Base-by-base conservation (phyloP, 1,140 invertebrate species). In the Camponotus floridanus region DNA sequence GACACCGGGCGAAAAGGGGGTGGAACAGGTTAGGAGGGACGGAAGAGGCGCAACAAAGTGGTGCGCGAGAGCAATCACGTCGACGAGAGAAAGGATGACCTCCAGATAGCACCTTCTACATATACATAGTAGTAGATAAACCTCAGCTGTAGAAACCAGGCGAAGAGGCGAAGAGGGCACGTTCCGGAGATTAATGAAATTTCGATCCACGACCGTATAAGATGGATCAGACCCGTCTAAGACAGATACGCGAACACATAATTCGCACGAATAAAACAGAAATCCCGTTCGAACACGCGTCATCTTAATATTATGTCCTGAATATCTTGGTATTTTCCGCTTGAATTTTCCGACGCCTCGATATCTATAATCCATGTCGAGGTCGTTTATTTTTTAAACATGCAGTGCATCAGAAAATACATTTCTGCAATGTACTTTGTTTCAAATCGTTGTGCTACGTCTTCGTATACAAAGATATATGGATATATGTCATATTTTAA, bases 141-240 rank as follows among this genome's bases (percentile, higher is more conserved):
- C 59, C 45, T 51, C 71, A 76, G 73, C 39, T 78, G 74, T 55
- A 26, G 76, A 45, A 79, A 61, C 61, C 84, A n/a, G 59, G 62
- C 21, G 18, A 48, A 48, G 36, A 45, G 15, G 71, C 51, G 39
- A 11, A 9, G 9, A 76, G 31, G 65, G 9, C 70, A 71, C 86
- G 76, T 55, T 68, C 64, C 80, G 67, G 81, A 87, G 88, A 90
- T 90, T 90, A 89, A 90, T 87, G 88, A 89, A 90, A 80, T 78
- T 68, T 71, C 87, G 76, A 87, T 84, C 86, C 61, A 26, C 67
- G 71, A 15, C n/a, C 33, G 55, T 67, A 39, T 68, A 85, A 80
- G 79, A 86, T 62, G 73, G 74, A 64, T 78, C 61, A 55, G 73
- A 57, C 61, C 45, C 48, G 45, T 13, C 36, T 18, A 61, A 76